These are phyloP conservation scores for Sciurus niger DNA, from an alignment of 2,113 vertebrate species.

Conservation along the genomic window DNA sequence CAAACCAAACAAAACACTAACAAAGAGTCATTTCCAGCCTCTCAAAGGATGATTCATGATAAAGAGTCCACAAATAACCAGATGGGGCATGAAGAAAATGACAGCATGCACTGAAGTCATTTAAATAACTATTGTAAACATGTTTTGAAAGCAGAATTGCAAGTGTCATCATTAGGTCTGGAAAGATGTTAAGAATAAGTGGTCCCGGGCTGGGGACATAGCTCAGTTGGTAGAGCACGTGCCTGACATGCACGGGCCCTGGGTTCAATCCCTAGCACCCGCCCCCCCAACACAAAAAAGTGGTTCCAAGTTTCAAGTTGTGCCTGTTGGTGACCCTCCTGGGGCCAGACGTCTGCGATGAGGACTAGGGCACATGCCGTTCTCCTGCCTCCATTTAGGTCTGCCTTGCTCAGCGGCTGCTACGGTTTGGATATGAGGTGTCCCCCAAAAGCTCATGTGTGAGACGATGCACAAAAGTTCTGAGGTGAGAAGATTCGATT, in stretches of 20 bases:
- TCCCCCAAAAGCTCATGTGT: too few relatives aligned
- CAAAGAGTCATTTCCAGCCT: background rate
- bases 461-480: too few relatives aligned
- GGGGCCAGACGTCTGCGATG: background rate
- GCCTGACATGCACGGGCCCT: too few relatives aligned
- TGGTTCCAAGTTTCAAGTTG: too few relatives aligned
- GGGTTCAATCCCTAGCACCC: too few relatives aligned
- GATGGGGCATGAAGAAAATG: background rate
- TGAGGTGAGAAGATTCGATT: too few relatives aligned
- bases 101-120: background rate
- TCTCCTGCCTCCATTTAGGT: background rate
- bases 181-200: background rate
- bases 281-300: too few relatives aligned
- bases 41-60: background rate
- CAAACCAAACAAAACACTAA: background rate
- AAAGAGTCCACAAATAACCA: background rate
- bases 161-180: background rate
- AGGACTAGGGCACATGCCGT: background rate
- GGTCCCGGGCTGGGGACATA: background rate
- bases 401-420: background rate
- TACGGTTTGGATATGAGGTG: too few relatives aligned
- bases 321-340: background rate
- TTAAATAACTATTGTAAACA: background rate
- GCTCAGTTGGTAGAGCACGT: too few relatives aligned
- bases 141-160: constrained; percentile 56